A percentile compares a stretch with the other conserved stretches of the same genome.
These are phyloP conservation scores for Ormia ochracea DNA, from an alignment of 2,888 invertebrate species.

Conservation along the genomic window DNA sequence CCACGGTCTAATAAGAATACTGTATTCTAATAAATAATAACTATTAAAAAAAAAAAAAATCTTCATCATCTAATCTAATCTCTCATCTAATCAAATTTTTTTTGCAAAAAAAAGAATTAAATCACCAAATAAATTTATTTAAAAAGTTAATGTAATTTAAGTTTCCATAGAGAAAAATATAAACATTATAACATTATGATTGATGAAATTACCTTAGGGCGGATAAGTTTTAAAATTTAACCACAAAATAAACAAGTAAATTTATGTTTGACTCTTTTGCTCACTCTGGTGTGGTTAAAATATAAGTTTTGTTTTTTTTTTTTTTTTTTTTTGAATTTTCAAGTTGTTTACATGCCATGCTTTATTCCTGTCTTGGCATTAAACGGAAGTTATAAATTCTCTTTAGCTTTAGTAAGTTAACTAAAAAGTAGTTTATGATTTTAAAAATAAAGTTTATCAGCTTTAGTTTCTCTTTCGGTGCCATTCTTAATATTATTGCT, in stretches of 20 bases:
- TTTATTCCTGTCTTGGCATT: neutral
- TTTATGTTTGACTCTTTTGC: neutral
- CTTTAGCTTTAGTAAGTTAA: conserved; percentile 63
- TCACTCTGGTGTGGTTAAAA: neutral
- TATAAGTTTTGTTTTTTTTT: conserved; percentile 22
- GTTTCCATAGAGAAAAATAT: neutral
- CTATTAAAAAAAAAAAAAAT: too few relatives aligned
- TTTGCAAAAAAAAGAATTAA: too few relatives aligned
- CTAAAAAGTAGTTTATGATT: conserved; percentile 39
- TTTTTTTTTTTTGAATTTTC: neutral
- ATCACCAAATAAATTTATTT: too few relatives aligned
- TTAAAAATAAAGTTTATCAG: neutral
- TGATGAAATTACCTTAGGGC: conserved; percentile 20
- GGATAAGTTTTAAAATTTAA: neutral
- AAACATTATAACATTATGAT: neutral
- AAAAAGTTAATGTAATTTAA: too few relatives aligned
- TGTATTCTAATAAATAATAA: too few relatives aligned
- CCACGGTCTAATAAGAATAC: too few relatives aligned
- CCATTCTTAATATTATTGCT: too few relatives aligned
- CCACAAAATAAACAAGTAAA: neutral
- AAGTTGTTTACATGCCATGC: neutral
- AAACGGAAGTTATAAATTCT: conserved; percentile 57
- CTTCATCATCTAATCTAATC: too few relatives aligned
- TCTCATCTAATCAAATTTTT: too few relatives aligned
- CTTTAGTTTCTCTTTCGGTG: too few relatives aligned